These are phyloP conservation scores for Tragopan temminckii DNA, from an alignment of 2,797 vertebrate genomes.

Conservation along the genomic window DNA sequence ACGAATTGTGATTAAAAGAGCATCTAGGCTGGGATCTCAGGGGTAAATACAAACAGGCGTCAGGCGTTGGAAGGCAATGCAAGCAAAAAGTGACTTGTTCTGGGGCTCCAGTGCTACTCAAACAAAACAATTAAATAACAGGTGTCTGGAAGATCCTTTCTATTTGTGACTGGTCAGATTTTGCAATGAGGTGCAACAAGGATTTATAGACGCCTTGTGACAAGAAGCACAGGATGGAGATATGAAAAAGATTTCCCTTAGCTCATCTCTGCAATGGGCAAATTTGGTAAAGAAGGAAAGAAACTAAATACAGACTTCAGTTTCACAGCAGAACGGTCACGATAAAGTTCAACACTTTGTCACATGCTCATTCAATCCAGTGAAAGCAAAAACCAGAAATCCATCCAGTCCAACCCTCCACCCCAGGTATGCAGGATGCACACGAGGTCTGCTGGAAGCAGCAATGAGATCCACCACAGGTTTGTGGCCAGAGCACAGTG, in stretches of 20 bases:
- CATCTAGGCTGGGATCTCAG: not conserved
- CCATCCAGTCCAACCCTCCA: not conserved
- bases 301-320: not conserved
- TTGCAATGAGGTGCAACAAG: not conserved
- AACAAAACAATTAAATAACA: not conserved
- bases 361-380: not conserved
- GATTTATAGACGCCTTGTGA: constrained; percentile 3
- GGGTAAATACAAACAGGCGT: not conserved
- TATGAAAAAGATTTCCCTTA: not conserved
- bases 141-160: not conserved
- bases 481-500: not conserved
- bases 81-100: not conserved
- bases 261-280: not conserved
- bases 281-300: not conserved
- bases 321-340: not conserved
- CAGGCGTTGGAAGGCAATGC: not conserved
- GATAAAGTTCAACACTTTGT: not conserved
- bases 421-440: accelerated
- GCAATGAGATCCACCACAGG: not conserved
- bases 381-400: not conserved
- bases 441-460: not conserved
- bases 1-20: not conserved
- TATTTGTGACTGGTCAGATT: not conserved
- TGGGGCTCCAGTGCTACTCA: not conserved
- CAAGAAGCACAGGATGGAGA: not conserved